Conservation (phyloP, 2,797 vertebrate species). For the Ceryle rudis region DNA sequence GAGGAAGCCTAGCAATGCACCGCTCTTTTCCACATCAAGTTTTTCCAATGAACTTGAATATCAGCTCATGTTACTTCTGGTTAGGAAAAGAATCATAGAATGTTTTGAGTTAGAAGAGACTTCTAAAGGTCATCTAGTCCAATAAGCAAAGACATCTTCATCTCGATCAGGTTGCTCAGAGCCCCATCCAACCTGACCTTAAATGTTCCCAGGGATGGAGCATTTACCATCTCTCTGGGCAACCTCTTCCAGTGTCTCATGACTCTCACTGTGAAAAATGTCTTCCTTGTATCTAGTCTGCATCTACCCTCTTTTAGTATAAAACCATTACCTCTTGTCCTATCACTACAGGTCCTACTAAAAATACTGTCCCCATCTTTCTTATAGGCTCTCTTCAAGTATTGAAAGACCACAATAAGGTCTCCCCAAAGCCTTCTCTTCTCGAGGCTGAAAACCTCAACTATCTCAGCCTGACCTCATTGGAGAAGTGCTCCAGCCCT, state of each 20-base stretch:
- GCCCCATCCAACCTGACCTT: rapidly evolving
- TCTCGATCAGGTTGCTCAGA: background rate
- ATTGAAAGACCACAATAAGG: rapidly evolving
- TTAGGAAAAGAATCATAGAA: background rate
- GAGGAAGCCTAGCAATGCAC: background rate
- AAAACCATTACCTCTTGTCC: background rate
- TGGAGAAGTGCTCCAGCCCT: background rate
- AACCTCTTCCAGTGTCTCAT: background rate
- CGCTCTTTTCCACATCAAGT: background rate
- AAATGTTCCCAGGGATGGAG: background rate
- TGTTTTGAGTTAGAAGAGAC: background rate
- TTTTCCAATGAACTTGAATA: background rate
- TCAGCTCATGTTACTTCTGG: background rate
- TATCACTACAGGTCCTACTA: background rate
- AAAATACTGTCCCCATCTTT: background rate
- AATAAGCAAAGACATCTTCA: background rate
- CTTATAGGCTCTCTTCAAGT: background rate
- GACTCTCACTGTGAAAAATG: background rate
- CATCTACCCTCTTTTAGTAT: background rate
- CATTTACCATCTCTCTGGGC: too few relatives aligned
- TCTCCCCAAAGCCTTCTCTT: background rate
- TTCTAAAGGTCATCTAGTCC: background rate
- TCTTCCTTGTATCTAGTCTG: background rate
- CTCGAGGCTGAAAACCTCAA: background rate
- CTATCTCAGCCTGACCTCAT: background rate